A percentile compares a stretch with the other conserved stretches of the same genome.
phyloP scores from a whole-genome alignment of 2,113 vertebrate genomes.

The Callipepla californica region DNA sequence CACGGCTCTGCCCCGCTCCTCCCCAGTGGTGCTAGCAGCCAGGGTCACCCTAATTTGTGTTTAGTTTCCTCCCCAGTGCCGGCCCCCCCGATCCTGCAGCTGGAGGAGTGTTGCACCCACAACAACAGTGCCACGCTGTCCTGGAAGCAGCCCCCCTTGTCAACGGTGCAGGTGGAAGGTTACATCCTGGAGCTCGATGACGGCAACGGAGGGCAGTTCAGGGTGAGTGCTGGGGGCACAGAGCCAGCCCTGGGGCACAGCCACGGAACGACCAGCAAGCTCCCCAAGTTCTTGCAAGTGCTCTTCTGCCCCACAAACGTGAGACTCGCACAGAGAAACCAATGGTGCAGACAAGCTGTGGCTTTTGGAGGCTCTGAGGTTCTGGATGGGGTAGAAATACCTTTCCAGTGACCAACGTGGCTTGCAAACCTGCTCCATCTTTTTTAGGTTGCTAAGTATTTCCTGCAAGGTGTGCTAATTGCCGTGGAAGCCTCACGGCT shows the following conservation, averaged over 20 bases:
- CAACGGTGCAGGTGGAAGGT: conserved; percentile 91
- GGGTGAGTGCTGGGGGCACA: conserved; percentile 77
- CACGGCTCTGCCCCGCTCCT: fast-evolving
- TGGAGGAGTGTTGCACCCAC: conserved; percentile 97
- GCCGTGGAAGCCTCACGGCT: not conserved
- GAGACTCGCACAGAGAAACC: not conserved
- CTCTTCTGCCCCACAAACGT: not conserved
- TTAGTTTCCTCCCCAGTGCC: conserved; percentile 89
- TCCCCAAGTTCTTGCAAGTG: fast-evolving
- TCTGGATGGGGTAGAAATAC: not conserved
- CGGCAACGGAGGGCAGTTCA: conserved; percentile 93
- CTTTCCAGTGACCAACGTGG: not conserved
- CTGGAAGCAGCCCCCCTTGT: conserved; percentile 97
- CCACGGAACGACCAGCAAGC: fast-evolving
- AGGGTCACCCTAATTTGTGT: conserved; percentile 72
- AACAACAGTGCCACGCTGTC: conserved; percentile 98
- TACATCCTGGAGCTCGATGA: conserved; percentile 98
- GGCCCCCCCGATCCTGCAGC: conserved; percentile 93
- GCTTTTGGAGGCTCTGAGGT: fast-evolving
- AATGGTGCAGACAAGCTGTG: fast-evolving
- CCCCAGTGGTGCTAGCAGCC: not conserved
- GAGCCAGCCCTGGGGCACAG: fast-evolving
- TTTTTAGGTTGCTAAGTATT: not conserved
- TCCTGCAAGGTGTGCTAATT: not conserved
- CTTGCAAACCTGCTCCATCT: not conserved